Conservation (phyloP, 2,113 vertebrate species). For the Nipponia nippon region DNA sequence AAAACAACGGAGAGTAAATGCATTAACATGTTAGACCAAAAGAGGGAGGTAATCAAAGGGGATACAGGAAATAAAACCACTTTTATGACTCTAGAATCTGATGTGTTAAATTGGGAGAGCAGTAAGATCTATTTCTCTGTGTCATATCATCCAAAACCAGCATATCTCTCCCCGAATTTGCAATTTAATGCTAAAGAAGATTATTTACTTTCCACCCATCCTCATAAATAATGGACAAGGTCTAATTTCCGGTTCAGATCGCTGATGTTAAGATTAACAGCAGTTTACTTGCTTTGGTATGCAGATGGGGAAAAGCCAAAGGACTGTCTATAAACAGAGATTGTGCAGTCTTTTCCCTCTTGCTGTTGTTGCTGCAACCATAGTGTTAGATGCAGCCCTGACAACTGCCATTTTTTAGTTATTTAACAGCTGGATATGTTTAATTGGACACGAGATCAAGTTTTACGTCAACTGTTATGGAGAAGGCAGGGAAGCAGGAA, state of each 20-base stretch:
- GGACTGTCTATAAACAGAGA: neutral
- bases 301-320: neutral
- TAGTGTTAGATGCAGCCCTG: neutral
- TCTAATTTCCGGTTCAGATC: neutral
- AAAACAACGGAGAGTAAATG: neutral
- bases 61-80: neutral
- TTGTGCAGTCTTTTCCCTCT: neutral
- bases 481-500: neutral
- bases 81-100: neutral
- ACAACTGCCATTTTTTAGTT: neutral
- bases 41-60: neutral
- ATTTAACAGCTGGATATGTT: neutral
- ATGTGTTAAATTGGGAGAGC: neutral
- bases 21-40: neutral
- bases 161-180: neutral
- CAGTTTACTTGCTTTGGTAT: neutral
- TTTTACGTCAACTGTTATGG: neutral
- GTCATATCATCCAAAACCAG: neutral
- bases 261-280: neutral
- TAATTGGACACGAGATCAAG: neutral
- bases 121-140: neutral
- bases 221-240: conserved; percentile 7
- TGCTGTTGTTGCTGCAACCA: neutral
- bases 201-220: neutral
- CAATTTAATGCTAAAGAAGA: conserved; percentile 4